Percentiles rank a stretch among this genome's conserved stretches.
These are phyloP conservation scores for Caretta caretta DNA, from an alignment of 2,113 vertebrate species.

Conservation along the genomic window DNA sequence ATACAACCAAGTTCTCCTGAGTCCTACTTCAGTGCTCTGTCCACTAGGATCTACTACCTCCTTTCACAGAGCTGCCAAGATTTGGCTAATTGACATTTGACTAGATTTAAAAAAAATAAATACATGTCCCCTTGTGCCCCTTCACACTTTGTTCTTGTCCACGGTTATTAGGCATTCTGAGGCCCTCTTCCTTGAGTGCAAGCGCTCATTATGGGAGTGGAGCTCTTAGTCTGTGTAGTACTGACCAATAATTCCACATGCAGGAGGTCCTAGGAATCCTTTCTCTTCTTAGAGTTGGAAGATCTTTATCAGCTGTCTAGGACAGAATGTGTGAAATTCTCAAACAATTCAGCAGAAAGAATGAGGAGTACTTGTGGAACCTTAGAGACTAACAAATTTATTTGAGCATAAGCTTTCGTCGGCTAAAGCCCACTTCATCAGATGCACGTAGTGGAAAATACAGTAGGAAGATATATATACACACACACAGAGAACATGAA, in stretches of 20 bases:
- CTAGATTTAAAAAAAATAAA: not conserved
- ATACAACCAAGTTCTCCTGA: not conserved
- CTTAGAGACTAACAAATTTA: too few species aligned
- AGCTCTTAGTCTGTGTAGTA: not conserved
- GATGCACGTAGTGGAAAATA: too few species aligned
- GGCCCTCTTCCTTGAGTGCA: not conserved
- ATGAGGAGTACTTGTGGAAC: too few species aligned
- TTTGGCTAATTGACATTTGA: not conserved
- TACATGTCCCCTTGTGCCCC: not conserved
- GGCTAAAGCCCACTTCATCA: too few species aligned
- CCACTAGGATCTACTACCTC: accelerated
- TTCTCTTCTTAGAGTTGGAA: not conserved
- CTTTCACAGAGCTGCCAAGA: not conserved
- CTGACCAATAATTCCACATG: not conserved
- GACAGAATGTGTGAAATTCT: not conserved
- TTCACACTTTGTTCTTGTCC: not conserved
- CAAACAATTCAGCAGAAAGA: not conserved
- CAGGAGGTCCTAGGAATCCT: not conserved
- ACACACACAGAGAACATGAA: too few species aligned
- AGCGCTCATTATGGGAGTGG: not conserved
- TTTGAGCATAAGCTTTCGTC: too few species aligned
- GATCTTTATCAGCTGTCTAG: not conserved
- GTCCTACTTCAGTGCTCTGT: not conserved
- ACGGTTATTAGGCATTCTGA: not conserved
- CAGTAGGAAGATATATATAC: too few species aligned